Evolutionary conservation across 1,140 invertebrate genomes (phyloP).

Genomic region (Pogonognathellus flavescens): DNA sequence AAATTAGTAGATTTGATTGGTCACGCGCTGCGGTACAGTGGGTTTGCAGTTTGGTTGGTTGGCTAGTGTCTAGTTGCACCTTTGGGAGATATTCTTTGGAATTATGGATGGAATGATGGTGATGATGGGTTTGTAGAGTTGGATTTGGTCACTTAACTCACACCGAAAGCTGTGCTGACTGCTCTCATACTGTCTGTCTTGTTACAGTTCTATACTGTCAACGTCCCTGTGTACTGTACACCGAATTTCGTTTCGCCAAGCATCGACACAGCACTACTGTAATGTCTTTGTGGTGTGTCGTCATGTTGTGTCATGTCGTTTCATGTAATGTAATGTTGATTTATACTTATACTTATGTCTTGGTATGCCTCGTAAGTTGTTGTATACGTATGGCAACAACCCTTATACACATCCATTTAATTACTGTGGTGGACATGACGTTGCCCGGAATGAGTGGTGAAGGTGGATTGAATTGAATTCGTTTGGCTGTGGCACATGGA

Average conservation of each 20-base stretch:
- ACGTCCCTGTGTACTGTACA: conserved; percentile 13
- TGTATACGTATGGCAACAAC: conserved; percentile 33
- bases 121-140: conserved; percentile 48
- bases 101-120: conserved; percentile 45
- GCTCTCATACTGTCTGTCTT: conserved; percentile 29
- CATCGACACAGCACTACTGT: conserved; percentile 29
- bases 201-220: conserved; percentile 24
- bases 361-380: conserved; percentile 30
- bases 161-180: conserved; percentile 38
- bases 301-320: conserved; percentile 43
- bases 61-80: conserved; percentile 44
- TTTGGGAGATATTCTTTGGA: conserved; percentile 39
- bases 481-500: conserved; percentile 47
- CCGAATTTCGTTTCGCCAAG: conserved; percentile 10
- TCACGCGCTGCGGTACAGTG: conserved; percentile 27
- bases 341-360: conserved; percentile 42
- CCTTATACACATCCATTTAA: conserved; percentile 48
- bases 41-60: conserved; percentile 46
- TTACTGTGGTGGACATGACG: conserved; percentile 33
- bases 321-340: conserved; percentile 38
- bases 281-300: conserved; percentile 48
- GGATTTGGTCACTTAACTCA: conserved; percentile 40
- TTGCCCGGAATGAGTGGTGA: conserved; percentile 47
- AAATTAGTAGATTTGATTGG: conserved; percentile 47
- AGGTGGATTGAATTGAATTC: conserved; percentile 40